These are phyloP conservation scores for Pelecanus crispus DNA, from an alignment of 2,113 vertebrate species.

Conservation along the genomic window DNA sequence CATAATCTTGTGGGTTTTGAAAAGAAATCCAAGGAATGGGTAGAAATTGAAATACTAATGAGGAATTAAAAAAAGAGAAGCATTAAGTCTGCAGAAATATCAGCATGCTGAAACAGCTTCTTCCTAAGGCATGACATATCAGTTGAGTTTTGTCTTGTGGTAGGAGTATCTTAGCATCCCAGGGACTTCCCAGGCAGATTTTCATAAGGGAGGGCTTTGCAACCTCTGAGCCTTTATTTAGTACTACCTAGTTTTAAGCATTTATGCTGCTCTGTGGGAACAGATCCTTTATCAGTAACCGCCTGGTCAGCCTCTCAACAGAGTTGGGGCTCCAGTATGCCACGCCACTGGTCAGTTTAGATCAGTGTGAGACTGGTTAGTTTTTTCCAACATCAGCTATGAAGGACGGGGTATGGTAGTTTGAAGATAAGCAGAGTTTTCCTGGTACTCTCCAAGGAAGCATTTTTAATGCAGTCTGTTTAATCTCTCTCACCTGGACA, in stretches of 20 bases:
- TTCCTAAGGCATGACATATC: background rate
- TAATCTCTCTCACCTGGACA: background rate
- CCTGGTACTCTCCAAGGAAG: background rate
- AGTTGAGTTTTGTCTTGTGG: background rate
- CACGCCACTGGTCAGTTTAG: background rate
- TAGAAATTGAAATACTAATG: slow-evolving; percentile 73
- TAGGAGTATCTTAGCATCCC: background rate
- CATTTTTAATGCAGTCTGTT: background rate
- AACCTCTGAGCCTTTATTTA: background rate
- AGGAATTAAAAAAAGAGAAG: background rate
- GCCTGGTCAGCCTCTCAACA: background rate
- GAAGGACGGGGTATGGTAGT: background rate
- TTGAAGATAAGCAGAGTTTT: background rate
- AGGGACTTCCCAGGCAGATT: background rate
- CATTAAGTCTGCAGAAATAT: background rate
- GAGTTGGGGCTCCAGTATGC: background rate
- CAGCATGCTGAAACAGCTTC: background rate
- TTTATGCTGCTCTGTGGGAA: background rate
- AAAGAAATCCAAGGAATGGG: slow-evolving; percentile 70
- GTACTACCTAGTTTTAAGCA: background rate
- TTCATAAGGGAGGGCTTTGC: background rate
- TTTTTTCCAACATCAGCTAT: background rate
- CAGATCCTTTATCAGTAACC: background rate
- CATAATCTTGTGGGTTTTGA: slow-evolving; percentile 70
- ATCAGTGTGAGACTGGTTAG: too few species aligned